Base-by-base conservation (phyloP, 2,113 vertebrate species). In the Pandion haliaetus region DNA sequence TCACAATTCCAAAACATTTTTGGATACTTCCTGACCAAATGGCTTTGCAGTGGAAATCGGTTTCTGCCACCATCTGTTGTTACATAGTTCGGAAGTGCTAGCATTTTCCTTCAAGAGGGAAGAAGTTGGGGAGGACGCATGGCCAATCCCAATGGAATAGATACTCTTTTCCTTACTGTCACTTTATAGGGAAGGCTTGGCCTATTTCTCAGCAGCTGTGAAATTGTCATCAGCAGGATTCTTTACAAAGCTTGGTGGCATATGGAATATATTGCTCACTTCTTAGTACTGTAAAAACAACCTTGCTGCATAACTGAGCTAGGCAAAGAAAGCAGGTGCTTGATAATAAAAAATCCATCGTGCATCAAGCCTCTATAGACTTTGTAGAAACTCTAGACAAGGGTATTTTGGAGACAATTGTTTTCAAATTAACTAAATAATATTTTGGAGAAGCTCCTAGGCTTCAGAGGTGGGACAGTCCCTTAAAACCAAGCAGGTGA, bases 241-340 rank as follows among this genome's bases (percentile, higher is more conserved):
- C 97, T 92, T 97, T 94, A 97, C 97, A 96, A 97, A 97, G 96
- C 95, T 94, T 86, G 86, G 95, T 96, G 89, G 92, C 93, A 95
- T 93, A 95, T 90, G 94, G 91, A 97, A 94, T 93, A 97, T 88
- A 96, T 63, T 96, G 92, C 92, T 98, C 92, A 92, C 90, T 97
- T 98, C 96, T 96, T 87, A 97, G 72, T 93, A 93, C 86, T 77
- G 84, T 38, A 86, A 83, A 89, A 90, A 81, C 92, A 96, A 81
- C 88, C 87, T 96, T 95, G 36, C 88, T 96, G 84, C 89, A 93
- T 96, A 96, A 97, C 93, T 96, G 93, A 97, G 82, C 86, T 88
- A 91, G 78, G 82, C 96, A 98, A 96, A 97, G 95, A 95, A 54
- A 97, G 88, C 97, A 98, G 96, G 97, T 96, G 97, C 82, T 90